Evolutionary conservation across 1,140 invertebrate genomes (phyloP).

Genomic region (Uloborus diversus): DNA sequence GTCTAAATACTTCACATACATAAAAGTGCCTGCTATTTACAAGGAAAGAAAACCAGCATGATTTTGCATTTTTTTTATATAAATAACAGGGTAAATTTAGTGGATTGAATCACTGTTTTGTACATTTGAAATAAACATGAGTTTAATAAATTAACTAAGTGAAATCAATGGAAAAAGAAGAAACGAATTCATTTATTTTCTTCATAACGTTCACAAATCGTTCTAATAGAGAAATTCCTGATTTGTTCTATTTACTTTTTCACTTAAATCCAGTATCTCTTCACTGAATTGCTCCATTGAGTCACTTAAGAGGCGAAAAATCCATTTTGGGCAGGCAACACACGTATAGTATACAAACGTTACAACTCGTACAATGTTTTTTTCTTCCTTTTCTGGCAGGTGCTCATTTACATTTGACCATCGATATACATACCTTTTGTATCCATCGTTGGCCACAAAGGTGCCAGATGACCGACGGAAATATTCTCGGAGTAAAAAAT

Average conservation of each 20-base stretch:
- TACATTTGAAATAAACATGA: not conserved
- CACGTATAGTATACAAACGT: constrained; percentile 22
- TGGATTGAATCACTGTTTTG: too few species aligned
- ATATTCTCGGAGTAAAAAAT: not conserved
- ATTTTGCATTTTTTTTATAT: not conserved
- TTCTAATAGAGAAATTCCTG: not conserved
- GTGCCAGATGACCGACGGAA: constrained; percentile 11
- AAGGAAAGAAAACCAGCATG: not conserved
- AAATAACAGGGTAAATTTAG: too few species aligned
- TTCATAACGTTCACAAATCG: not conserved
- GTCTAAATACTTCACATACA: constrained; percentile 41
- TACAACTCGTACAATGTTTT: not conserved
- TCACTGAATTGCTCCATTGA: not conserved
- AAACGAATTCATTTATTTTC: not conserved
- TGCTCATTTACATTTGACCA: constrained; percentile 17
- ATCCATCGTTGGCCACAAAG: constrained; percentile 14
- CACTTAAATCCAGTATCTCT: not conserved
- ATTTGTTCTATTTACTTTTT: not conserved
- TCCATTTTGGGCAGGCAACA: not conserved
- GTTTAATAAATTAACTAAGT: not conserved
- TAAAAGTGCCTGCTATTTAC: constrained; percentile 37
- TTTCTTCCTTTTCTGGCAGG: not conserved
- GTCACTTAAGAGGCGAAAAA: not conserved
- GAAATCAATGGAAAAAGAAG: not conserved
- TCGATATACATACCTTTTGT: constrained; percentile 37